Evolutionary conservation across 1,140 invertebrate species (phyloP).

Genomic region (Propsilocerus akamusi): DNA sequence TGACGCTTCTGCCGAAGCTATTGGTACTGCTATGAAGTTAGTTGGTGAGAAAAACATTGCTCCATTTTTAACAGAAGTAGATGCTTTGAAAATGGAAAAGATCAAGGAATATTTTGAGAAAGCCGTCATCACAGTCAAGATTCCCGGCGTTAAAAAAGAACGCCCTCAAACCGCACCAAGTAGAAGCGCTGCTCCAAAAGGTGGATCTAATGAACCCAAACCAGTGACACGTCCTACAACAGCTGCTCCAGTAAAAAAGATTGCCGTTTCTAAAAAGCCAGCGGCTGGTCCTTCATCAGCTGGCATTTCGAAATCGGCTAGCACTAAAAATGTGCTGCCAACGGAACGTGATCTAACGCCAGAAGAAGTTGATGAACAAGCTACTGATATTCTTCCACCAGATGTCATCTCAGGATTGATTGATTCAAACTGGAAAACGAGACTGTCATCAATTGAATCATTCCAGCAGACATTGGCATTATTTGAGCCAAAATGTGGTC

Average conservation of each 20-base stretch:
- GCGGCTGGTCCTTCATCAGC: conserved; percentile 10
- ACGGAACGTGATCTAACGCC: conserved; percentile 32
- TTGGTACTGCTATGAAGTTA: conserved; percentile 88
- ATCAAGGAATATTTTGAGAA: conserved; percentile 90
- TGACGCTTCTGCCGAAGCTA: conserved; percentile 70
- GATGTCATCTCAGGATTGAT: conserved; percentile 46
- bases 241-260: conserved; percentile 23
- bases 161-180: conserved; percentile 31
- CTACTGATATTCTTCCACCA: conserved; percentile 35
- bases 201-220: conserved; percentile 32
- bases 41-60: conserved; percentile 80
- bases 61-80: conserved; percentile 74
- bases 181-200: conserved; percentile 27
- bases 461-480: conserved; percentile 40
- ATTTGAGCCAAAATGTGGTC: conserved; percentile 40
- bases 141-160: conserved; percentile 38
- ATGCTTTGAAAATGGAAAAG: conserved; percentile 83
- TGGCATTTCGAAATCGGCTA: conserved; percentile 18
- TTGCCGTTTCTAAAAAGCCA: conserved; percentile 12
- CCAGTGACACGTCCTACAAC: conserved; percentile 30
- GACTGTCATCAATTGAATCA: conserved; percentile 58
- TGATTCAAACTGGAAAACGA: conserved; percentile 73
- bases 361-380: conserved; percentile 56
- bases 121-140: conserved; percentile 64
- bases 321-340: conserved; percentile 19